A percentile compares a stretch with the other conserved stretches of the same genome.
Conservation (phyloP, 1,140 invertebrate species). For the Homarus americanus region DNA sequence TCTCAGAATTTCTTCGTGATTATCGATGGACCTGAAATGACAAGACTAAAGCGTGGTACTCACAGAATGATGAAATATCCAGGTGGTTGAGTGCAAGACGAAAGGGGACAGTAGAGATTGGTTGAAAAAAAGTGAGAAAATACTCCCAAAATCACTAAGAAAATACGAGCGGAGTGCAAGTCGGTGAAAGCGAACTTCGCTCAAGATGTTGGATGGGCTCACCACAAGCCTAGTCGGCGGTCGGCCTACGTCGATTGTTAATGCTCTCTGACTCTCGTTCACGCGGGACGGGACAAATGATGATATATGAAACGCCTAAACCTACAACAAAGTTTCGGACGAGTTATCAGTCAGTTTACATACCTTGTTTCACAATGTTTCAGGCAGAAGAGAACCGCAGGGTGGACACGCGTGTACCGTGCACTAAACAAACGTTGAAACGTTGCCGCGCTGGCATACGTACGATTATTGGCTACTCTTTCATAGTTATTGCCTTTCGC, state of each 20-base stretch:
- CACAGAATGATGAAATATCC: background rate
- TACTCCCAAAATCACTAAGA: background rate
- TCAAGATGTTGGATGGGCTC: conserved; percentile 64
- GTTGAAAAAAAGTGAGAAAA: background rate
- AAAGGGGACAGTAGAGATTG: background rate
- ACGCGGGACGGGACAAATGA: background rate
- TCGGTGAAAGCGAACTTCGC: conserved; percentile 59
- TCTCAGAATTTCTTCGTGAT: conserved; percentile 33
- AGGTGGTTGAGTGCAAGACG: background rate
- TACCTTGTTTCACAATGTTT: conserved; percentile 60
- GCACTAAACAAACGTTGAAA: conserved; percentile 68
- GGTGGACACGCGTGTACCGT: conserved; percentile 48
- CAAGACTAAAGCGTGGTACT: background rate
- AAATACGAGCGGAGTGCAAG: conserved; percentile 21
- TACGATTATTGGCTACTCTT: conserved; percentile 68
- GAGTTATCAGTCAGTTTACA: conserved; percentile 27
- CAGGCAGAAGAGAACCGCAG: conserved; percentile 33
- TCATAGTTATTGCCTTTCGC: conserved; percentile 66
- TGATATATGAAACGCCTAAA: background rate
- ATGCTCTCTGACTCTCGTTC: background rate
- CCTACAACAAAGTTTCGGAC: background rate
- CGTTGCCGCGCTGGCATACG: conserved; percentile 67
- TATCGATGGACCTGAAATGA: background rate
- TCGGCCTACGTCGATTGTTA: conserved; percentile 29
- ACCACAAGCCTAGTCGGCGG: conserved; percentile 16